Evolutionary conservation across 2,113 vertebrate species (phyloP).

Genomic region (Nematolebias whitei): DNA sequence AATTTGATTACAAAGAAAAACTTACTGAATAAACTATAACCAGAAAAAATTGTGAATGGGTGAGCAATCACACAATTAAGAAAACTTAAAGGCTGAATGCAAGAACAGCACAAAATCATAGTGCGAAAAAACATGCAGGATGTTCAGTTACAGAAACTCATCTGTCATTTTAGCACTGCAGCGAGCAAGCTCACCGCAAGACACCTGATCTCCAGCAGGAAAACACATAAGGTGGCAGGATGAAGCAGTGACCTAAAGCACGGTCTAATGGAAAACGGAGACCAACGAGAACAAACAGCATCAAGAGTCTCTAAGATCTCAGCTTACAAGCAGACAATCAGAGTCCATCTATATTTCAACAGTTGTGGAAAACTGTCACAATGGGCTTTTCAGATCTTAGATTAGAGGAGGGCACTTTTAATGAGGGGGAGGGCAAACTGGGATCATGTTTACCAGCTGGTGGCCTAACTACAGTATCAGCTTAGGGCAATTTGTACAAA

Average conservation of each 20-base stretch:
- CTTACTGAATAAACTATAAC: no score
- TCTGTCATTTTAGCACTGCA: slow-evolving; percentile 22
- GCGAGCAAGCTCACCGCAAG: slow-evolving; percentile 19
- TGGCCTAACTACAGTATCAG: slow-evolving; percentile 30
- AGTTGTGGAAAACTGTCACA: slow-evolving; percentile 71
- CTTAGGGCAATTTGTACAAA: slow-evolving; percentile 48
- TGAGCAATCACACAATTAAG: not conserved
- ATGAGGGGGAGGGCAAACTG: slow-evolving; percentile 46
- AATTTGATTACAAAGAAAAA: no score
- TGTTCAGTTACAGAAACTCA: slow-evolving; percentile 17
- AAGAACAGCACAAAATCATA: not conserved
- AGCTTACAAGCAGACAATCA: slow-evolving; percentile 71
- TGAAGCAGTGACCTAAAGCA: slow-evolving; percentile 43
- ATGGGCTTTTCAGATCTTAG: slow-evolving; percentile 62
- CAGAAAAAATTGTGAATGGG: no score
- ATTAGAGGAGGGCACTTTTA: slow-evolving; percentile 59
- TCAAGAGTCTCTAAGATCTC: slow-evolving; percentile 54
- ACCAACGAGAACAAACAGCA: slow-evolving; percentile 59
- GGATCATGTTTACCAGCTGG: slow-evolving; percentile 38
- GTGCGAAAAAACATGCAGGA: not conserved
- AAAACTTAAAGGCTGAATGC: not conserved
- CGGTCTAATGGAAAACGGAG: slow-evolving; percentile 51
- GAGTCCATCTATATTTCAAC: slow-evolving; percentile 72
- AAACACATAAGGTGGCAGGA: slow-evolving; percentile 38
- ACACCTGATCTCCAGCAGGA: slow-evolving; percentile 50